Evolutionary conservation across 2,888 invertebrate genomes (phyloP).

Genomic region (Leptogaster cylindrica): DNA sequence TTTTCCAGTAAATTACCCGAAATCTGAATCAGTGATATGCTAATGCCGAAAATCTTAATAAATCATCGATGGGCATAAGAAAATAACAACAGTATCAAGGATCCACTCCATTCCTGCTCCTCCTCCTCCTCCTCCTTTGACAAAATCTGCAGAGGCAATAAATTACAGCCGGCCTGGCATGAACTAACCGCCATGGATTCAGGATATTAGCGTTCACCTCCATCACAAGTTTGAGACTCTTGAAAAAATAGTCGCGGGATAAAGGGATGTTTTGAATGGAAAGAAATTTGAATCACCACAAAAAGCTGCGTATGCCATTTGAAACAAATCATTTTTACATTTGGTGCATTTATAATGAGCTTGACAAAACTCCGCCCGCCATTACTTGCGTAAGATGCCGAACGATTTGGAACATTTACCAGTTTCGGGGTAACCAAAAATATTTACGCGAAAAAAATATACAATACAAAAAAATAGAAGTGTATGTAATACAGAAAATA

Average conservation of each 20-base stretch:
- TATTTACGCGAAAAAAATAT: neutral
- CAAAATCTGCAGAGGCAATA: constrained; percentile 37
- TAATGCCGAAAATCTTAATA: constrained; percentile 43
- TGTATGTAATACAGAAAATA: no score
- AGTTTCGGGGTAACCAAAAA: neutral
- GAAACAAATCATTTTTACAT: constrained; percentile 41
- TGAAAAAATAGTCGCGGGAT: no score
- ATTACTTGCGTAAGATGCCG: neutral
- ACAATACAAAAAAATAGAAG: no score
- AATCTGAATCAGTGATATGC: constrained; percentile 44
- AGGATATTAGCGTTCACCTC: neutral
- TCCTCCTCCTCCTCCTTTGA: constrained; percentile 1
- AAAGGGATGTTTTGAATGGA: no score
- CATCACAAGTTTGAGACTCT: no score
- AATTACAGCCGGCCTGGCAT: constrained; percentile 41
- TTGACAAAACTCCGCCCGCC: neutral
- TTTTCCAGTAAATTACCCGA: constrained; percentile 45
- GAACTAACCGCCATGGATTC: constrained; percentile 7
- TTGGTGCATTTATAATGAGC: constrained; percentile 37
- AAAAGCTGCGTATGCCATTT: constrained; percentile 22
- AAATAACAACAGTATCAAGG: no score
- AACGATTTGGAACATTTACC: neutral
- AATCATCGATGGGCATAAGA: constrained; percentile 41
- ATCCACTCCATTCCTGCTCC: no score
- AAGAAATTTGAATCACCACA: no score